These are phyloP conservation scores for Hofmannophila pseudospretella DNA, from an alignment of 2,888 invertebrate species.

Conservation along the genomic window DNA sequence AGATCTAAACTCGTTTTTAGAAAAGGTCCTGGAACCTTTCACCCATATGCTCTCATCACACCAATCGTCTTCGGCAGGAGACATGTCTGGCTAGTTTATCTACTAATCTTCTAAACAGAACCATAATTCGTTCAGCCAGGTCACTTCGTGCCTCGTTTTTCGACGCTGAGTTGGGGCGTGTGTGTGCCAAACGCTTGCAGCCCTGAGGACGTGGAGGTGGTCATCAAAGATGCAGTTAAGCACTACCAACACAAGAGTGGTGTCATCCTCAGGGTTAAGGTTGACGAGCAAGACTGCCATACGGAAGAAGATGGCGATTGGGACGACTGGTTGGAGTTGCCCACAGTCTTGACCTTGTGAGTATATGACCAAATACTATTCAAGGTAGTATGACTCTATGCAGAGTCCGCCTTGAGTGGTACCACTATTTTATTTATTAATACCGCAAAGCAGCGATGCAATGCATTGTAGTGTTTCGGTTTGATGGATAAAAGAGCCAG, in stretches of 20 bases:
- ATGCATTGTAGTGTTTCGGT: too few relatives aligned
- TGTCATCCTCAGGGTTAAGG: conserved; percentile 78
- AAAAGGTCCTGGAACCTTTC: too few relatives aligned
- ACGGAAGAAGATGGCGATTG: conserved; percentile 56
- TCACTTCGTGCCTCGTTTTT: conserved; percentile 85
- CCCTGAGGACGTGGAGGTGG: conserved; percentile 75
- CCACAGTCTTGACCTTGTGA: conserved; percentile 63
- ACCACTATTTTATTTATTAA: too few relatives aligned
- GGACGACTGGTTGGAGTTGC: conserved; percentile 55
- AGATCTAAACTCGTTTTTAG: too few relatives aligned
- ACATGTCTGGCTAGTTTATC: too few relatives aligned
- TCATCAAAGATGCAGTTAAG: conserved; percentile 77
- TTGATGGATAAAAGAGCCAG: too few relatives aligned
- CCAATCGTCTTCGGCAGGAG: too few relatives aligned
- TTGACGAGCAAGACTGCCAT: conserved; percentile 80
- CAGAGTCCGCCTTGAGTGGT: too few relatives aligned
- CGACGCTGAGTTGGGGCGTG: conserved; percentile 83
- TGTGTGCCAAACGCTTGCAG: conserved; percentile 82
- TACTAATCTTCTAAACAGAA: conserved; percentile 37
- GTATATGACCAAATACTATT: conserved; percentile 18
- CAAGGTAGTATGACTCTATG: too few relatives aligned
- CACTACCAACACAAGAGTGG: conserved; percentile 79
- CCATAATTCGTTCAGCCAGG: conserved; percentile 79
- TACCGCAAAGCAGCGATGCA: too few relatives aligned
- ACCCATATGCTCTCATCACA: too few relatives aligned